Conservation (phyloP, 2,888 invertebrate genomes). For the Megastigmus dorsalis region DNA sequence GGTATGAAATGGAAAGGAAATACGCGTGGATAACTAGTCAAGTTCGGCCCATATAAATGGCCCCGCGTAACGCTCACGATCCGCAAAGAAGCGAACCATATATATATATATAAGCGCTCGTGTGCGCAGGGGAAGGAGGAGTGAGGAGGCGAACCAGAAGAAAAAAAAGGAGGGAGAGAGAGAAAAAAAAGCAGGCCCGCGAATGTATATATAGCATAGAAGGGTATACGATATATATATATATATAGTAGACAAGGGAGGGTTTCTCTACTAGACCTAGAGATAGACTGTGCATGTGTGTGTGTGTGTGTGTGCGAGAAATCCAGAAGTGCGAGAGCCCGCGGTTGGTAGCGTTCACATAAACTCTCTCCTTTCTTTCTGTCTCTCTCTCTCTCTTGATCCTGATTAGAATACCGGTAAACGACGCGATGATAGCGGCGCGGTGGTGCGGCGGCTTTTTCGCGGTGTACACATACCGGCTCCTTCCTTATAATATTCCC, state of each 20-base stretch:
- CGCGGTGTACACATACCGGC: conserved; percentile 44
- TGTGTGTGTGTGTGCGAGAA: too few species aligned
- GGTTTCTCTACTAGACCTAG: conserved; percentile 2
- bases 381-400: too few species aligned
- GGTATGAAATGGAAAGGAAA: conserved; percentile 67
- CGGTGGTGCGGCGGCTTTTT: conserved; percentile 49
- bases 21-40: conserved; percentile 66
- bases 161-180: neutral
- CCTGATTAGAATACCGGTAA: conserved; percentile 72
- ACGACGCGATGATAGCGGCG: conserved; percentile 46
- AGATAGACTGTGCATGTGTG: too few species aligned
- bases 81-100: neutral
- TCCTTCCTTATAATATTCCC: too few species aligned
- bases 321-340: conserved; percentile 66
- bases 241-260: neutral
- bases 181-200: neutral
- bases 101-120: too few species aligned
- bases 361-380: conserved; percentile 57
- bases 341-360: conserved; percentile 69
- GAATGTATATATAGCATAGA: neutral
- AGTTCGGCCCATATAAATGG: conserved; percentile 55
- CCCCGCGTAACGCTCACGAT: conserved; percentile 1
- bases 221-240: neutral
- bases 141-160: neutral
- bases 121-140: conserved; percentile 34